Evolutionary conservation across 2,113 vertebrate species (phyloP).

Genomic region (Hippocampus barbouri): DNA sequence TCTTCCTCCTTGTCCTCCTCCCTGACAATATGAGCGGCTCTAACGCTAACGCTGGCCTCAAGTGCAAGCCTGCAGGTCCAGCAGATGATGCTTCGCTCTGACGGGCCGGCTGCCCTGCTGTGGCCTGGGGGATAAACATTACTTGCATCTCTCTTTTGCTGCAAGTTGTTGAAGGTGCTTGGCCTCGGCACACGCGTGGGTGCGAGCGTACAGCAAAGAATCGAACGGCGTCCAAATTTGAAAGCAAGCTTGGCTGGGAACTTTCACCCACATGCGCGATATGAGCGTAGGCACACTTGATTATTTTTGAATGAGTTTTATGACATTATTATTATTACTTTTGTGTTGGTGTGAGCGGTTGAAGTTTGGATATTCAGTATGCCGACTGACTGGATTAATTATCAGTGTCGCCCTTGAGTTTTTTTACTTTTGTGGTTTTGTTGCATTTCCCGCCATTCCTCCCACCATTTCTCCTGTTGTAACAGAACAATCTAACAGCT

Average conservation of each 20-base stretch:
- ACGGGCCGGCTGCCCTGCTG: slow-evolving; percentile 32
- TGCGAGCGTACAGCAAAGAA: background rate
- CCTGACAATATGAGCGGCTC: slow-evolving; percentile 12
- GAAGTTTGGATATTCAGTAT: slow-evolving; percentile 23
- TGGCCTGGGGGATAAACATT: slow-evolving; percentile 45
- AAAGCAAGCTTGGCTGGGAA: background rate
- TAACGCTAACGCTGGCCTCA: slow-evolving; percentile 20
- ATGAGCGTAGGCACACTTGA: too few relatives aligned
- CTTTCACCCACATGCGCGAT: too few relatives aligned
- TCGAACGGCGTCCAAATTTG: background rate
- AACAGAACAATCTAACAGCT: slow-evolving; percentile 27
- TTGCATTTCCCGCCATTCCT: slow-evolving; percentile 2
- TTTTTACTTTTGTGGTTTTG: background rate
- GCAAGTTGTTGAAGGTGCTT: slow-evolving; percentile 32
- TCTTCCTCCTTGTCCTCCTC: background rate
- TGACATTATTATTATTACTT: slow-evolving; percentile 2
- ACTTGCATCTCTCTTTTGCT: slow-evolving; percentile 34
- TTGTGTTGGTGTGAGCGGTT: background rate
- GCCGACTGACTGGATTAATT: background rate
- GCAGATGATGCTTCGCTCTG: slow-evolving; percentile 38
- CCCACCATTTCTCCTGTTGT: slow-evolving; percentile 13
- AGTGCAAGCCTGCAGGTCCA: slow-evolving; percentile 25
- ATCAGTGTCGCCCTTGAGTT: too few relatives aligned
- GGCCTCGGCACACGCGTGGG: slow-evolving; percentile 13
- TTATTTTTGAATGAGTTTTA: too few relatives aligned